A percentile compares a stretch with the other conserved stretches of the same genome.
Conservation (phyloP, 2,888 invertebrate genomes). For the Drymonia ruficornis region DNA sequence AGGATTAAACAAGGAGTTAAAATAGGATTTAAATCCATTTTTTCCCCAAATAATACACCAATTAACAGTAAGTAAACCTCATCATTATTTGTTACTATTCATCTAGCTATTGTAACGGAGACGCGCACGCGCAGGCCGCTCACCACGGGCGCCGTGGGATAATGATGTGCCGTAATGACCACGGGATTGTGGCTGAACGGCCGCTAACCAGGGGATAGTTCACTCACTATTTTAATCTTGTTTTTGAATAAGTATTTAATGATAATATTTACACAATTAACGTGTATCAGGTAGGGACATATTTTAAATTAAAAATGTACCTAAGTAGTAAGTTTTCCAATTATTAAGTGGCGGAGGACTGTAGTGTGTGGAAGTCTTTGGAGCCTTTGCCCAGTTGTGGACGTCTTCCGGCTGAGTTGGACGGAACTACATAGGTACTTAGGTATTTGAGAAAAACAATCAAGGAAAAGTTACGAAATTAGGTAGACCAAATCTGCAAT, state of each 20-base stretch:
- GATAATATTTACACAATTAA: not conserved
- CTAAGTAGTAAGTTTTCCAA: not conserved
- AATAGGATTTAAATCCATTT: not conserved
- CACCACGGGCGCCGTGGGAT: constrained; percentile 1
- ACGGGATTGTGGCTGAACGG: constrained; percentile 3
- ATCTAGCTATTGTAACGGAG: constrained; percentile 8
- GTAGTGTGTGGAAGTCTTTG: not conserved
- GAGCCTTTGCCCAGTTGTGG: too few species aligned
- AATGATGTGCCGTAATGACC: constrained; percentile 7
- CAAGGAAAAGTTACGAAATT: too few species aligned
- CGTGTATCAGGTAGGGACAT: not conserved
- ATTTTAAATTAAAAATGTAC: not conserved
- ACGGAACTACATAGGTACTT: too few species aligned
- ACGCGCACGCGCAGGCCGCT: constrained; percentile 21
- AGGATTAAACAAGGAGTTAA: too few species aligned
- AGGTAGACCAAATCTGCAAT: too few species aligned
- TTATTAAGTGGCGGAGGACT: not conserved
- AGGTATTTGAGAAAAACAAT: too few species aligned
- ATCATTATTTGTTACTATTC: constrained; percentile 2
- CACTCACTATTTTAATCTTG: not conserved
- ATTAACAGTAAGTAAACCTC: not conserved
- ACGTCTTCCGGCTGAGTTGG: too few species aligned
- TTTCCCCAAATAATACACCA: not conserved
- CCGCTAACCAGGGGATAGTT: constrained; percentile 1
- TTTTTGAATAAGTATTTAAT: not conserved